Percentiles rank a stretch among this genome's conserved stretches.
Evolutionary conservation across 2,888 invertebrate genomes (phyloP).

Genomic region (Marasmarcha lunaedactyla): DNA sequence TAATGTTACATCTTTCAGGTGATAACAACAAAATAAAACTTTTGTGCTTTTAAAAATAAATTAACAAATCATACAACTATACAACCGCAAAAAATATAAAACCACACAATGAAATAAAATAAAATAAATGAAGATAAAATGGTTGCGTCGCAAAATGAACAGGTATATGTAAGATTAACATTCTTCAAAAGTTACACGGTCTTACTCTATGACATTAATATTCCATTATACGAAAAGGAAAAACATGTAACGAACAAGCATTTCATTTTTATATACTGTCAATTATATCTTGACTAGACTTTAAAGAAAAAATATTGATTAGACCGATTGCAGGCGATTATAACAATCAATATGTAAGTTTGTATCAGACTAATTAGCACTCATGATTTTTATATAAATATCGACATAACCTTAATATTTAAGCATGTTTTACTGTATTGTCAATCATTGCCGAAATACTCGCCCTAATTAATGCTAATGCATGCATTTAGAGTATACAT

Average conservation of each 20-base stretch:
- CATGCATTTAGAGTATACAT: not conserved
- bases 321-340: not conserved
- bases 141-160: too few relatives aligned
- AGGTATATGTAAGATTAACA: too few relatives aligned
- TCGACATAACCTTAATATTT: conserved; percentile 2
- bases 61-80: conserved; percentile 66
- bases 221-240: not conserved
- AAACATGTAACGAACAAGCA: not conserved
- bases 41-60: conserved; percentile 66
- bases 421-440: conserved; percentile 34
- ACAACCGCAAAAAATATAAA: conserved; percentile 37
- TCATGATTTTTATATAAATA: conserved; percentile 8
- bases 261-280: not conserved
- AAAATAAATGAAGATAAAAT: conserved; percentile 29
- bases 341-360: not conserved
- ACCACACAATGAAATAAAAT: conserved; percentile 29
- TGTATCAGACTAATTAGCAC: conserved; percentile 25
- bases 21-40: conserved; percentile 65
- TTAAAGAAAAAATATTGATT: conserved; percentile 12
- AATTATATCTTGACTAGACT: conserved; percentile 42
- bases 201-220: not conserved
- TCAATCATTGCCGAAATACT: conserved; percentile 56
- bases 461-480: conserved; percentile 52
- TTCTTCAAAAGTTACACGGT: too few relatives aligned
- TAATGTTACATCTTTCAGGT: conserved; percentile 57